A percentile compares a stretch with the other conserved stretches of the same genome.
phyloP scores from a whole-genome alignment of 2,113 vertebrate species.

The Calyptomena viridis region DNA sequence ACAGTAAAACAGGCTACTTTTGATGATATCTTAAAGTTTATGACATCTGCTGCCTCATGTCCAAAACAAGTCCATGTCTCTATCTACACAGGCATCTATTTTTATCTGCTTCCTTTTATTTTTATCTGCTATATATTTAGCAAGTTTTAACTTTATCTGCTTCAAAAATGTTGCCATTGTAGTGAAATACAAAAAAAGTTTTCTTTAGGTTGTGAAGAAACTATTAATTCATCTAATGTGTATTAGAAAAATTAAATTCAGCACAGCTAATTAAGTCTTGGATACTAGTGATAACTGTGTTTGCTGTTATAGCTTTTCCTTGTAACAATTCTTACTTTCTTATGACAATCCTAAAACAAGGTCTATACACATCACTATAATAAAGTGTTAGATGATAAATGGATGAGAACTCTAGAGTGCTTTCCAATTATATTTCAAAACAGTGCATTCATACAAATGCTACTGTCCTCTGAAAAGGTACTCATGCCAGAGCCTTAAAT shows the following conservation, averaged over 20 bases:
- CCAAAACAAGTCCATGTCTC: background rate
- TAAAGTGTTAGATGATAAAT: background rate
- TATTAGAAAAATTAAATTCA: background rate
- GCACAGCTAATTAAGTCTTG: background rate
- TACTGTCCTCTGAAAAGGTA: background rate
- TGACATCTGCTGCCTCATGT: background rate
- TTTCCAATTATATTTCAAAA: background rate
- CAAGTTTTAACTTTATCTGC: background rate
- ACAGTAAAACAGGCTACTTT: background rate
- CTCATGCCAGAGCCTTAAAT: background rate
- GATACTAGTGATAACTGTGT: background rate
- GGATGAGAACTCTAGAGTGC: background rate
- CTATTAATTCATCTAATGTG: background rate
- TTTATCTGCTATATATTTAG: background rate
- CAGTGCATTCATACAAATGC: background rate
- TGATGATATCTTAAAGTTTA: background rate
- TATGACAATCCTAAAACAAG: background rate
- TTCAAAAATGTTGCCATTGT: background rate
- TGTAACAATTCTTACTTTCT: background rate
- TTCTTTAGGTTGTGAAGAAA: background rate
- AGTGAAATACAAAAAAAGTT: background rate
- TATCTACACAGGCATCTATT: background rate
- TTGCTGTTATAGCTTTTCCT: background rate
- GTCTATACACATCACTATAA: background rate
- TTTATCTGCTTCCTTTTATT: background rate